Evolutionary conservation across 2,888 invertebrate genomes (phyloP).

Genomic region (Minunthozetes semirufus): DNA sequence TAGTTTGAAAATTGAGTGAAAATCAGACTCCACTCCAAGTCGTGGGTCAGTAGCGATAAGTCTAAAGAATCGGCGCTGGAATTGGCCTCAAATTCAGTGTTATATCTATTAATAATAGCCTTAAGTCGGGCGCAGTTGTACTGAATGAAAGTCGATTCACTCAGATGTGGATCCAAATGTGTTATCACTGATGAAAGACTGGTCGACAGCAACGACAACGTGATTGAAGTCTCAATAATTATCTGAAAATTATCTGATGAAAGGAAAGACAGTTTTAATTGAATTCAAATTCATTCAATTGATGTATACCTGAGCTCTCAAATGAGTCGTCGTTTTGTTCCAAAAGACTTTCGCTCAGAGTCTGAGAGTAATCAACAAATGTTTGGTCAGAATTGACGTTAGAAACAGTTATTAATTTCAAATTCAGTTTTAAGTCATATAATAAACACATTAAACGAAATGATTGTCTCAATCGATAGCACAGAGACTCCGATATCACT

Average conservation of each 20-base stretch:
- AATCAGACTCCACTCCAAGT: constrained; percentile 28
- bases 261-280: not conserved
- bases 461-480: constrained; percentile 1
- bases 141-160: constrained; percentile 31
- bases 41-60: constrained; percentile 6
- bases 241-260: constrained; percentile 46
- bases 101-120: constrained; percentile 15
- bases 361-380: not conserved
- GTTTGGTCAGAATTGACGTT: not conserved
- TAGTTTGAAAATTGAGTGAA: not conserved
- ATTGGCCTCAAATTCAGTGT: not conserved
- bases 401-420: not conserved
- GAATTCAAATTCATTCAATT: not conserved
- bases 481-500: not conserved
- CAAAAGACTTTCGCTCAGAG: not conserved
- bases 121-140: constrained; percentile 33
- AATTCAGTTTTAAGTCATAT: not conserved
- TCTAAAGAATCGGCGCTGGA: not conserved
- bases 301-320: not conserved
- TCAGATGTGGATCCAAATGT: not conserved
- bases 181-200: not conserved
- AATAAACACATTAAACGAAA: constrained; percentile 9
- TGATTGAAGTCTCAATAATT: not conserved
- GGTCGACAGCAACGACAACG: not conserved
- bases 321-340: constrained; percentile 5